Conservation (phyloP, 2,888 invertebrate genomes). For the Eupithecia pulchellata region DNA sequence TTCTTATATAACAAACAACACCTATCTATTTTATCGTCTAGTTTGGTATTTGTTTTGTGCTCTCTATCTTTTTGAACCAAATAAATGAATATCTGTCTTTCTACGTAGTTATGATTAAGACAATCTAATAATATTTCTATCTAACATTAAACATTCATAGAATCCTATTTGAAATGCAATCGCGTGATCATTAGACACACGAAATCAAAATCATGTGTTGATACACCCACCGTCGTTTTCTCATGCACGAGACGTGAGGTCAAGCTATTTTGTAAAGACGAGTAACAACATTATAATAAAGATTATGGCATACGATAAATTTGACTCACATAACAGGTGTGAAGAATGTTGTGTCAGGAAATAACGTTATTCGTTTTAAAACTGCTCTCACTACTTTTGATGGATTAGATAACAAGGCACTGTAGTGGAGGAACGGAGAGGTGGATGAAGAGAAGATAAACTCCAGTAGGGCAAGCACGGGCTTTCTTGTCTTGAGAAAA, state of each 20-base stretch:
- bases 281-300: slow-evolving; percentile 15
- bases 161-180: slow-evolving; percentile 17
- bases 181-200: slow-evolving; percentile 21
- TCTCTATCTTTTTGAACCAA: too few species aligned
- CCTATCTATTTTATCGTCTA: too few species aligned
- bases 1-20: too few species aligned
- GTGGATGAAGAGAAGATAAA: too few species aligned
- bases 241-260: slow-evolving; percentile 22
- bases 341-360: slow-evolving; percentile 1
- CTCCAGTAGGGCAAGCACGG: too few species aligned
- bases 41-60: too few species aligned
- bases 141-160: neutral
- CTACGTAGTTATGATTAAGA: neutral
- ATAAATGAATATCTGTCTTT: too few species aligned
- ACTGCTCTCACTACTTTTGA: neutral
- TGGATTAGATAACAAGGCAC: too few species aligned
- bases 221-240: neutral
- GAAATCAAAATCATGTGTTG: slow-evolving; percentile 22
- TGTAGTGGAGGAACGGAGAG: too few species aligned
- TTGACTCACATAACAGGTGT: slow-evolving; percentile 4
- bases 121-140: neutral
- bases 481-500: too few species aligned
- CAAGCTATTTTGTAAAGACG: slow-evolving; percentile 9
- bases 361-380: neutral
- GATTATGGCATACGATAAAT: slow-evolving; percentile 10